Conservation (phyloP, 1,140 invertebrate species). For the Andrena cerasifolii region DNA sequence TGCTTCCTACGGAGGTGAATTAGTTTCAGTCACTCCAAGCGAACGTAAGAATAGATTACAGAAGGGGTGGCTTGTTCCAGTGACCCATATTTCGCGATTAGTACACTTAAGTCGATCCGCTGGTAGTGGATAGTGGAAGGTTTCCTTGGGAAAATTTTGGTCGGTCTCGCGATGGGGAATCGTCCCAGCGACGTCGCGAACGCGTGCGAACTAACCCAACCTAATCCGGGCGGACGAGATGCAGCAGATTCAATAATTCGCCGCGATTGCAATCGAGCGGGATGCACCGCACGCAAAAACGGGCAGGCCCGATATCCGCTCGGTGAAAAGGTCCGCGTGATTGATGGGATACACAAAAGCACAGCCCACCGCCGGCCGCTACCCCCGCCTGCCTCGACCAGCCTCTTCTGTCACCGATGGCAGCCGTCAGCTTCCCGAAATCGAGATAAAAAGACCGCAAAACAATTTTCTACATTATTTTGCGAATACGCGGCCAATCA, state of each 20-base stretch:
- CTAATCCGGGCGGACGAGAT: slow-evolving; percentile 71
- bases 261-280: slow-evolving; percentile 78
- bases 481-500: slow-evolving; percentile 67
- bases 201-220: slow-evolving; percentile 61
- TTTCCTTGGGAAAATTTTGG: slow-evolving; percentile 2
- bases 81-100: no score
- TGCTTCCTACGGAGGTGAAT: no score
- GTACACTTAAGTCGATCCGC: no score
- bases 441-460: slow-evolving; percentile 79
- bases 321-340: slow-evolving; percentile 77
- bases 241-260: slow-evolving; percentile 80
- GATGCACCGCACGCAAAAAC: slow-evolving; percentile 78
- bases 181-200: slow-evolving; percentile 34
- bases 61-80: no score
- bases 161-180: slow-evolving; percentile 13
- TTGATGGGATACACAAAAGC: slow-evolving; percentile 81
- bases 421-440: slow-evolving; percentile 65
- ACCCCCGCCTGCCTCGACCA: background rate
- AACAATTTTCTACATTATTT: slow-evolving; percentile 79
- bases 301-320: slow-evolving; percentile 75
- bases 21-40: no score
- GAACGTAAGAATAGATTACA: no score
- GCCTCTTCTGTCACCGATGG: background rate
- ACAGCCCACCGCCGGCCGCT: slow-evolving; percentile 9
- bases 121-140: background rate